Percentiles rank a stretch among this genome's conserved stretches.
These are phyloP conservation scores for Propsilocerus akamusi DNA, from an alignment of 1,140 invertebrate species.

Conservation along the genomic window DNA sequence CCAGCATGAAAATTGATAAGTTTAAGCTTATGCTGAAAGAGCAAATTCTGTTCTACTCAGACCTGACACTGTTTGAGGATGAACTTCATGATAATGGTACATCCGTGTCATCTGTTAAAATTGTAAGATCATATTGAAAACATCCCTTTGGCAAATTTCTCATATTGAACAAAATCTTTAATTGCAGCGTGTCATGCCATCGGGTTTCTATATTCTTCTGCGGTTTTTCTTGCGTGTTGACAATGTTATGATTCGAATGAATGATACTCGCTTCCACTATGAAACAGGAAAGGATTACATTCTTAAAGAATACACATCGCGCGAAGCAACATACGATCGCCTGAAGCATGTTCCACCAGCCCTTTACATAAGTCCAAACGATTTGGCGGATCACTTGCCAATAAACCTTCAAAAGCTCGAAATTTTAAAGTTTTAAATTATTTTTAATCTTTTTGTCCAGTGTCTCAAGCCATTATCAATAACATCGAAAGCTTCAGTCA, in stretches of 20 bases:
- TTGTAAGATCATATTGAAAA: slow-evolving; percentile 43
- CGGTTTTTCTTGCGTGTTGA: slow-evolving; percentile 90
- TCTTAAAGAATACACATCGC: slow-evolving; percentile 54
- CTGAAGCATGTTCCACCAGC: slow-evolving; percentile 26
- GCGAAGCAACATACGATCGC: slow-evolving; percentile 47
- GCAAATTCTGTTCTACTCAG: slow-evolving; percentile 86
- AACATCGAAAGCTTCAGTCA: too few species aligned
- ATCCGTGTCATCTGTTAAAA: slow-evolving; percentile 78
- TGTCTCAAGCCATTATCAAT: too few species aligned
- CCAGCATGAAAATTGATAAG: slow-evolving; percentile 68
- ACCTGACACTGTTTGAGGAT: slow-evolving; percentile 91
- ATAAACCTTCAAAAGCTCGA: slow-evolving; percentile 12
- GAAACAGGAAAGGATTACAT: slow-evolving; percentile 57
- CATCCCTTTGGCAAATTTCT: too few species aligned
- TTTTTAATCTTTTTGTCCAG: too few species aligned
- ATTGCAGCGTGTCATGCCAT: slow-evolving; percentile 84
- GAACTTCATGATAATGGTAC: slow-evolving; percentile 97
- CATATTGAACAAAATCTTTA: too few species aligned
- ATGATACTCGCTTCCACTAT: slow-evolving; percentile 85
- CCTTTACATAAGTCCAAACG: slow-evolving; percentile 32
- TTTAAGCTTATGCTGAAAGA: slow-evolving; percentile 80
- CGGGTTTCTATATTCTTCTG: slow-evolving; percentile 77
- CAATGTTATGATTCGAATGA: slow-evolving; percentile 69
- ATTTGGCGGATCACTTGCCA: slow-evolving; percentile 31
- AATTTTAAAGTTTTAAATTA: background rate